Percentiles rank a stretch among this genome's conserved stretches.
These are phyloP conservation scores for Macropis europaea DNA, from an alignment of 2,888 invertebrate genomes.

Conservation along the genomic window DNA sequence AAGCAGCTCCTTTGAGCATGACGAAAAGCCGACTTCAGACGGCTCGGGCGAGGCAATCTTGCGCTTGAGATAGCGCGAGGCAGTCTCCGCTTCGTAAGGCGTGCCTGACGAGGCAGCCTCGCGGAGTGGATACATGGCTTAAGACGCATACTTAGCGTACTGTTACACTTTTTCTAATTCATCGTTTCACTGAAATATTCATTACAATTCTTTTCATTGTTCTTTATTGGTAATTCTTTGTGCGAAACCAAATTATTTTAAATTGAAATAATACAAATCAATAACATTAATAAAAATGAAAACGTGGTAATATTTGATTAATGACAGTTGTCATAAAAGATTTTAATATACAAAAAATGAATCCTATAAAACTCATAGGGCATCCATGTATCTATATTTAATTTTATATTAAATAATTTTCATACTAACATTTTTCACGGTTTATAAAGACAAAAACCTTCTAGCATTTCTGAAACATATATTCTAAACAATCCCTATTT, in stretches of 20 bases:
- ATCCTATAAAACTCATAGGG: constrained; percentile 26
- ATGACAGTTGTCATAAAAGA: constrained; percentile 16
- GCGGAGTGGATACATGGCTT: too few relatives aligned
- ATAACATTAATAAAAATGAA: constrained; percentile 23
- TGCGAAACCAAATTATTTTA: constrained; percentile 37
- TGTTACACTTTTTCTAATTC: not conserved
- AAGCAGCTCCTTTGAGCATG: too few relatives aligned
- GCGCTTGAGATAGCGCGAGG: too few relatives aligned
- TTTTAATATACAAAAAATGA: constrained; percentile 35
- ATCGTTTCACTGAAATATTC: not conserved
- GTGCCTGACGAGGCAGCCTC: too few relatives aligned
- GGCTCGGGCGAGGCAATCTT: too few relatives aligned
- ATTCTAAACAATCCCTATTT: constrained; percentile 35
- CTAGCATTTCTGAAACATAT: constrained; percentile 20
- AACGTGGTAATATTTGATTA: constrained; percentile 26
- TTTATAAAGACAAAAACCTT: constrained; percentile 25
- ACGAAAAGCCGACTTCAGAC: too few relatives aligned
- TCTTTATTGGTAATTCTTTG: constrained; percentile 40
- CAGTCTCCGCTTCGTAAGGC: too few relatives aligned
- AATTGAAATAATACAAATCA: constrained; percentile 34
- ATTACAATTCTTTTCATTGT: constrained; percentile 2
- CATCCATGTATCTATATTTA: constrained; percentile 39
- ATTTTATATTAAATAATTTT: constrained; percentile 39
- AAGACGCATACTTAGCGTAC: too few relatives aligned
- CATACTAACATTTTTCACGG: constrained; percentile 3